Base-by-base conservation (phyloP, 2,113 vertebrate species). In the Epinephelus moara region DNA sequence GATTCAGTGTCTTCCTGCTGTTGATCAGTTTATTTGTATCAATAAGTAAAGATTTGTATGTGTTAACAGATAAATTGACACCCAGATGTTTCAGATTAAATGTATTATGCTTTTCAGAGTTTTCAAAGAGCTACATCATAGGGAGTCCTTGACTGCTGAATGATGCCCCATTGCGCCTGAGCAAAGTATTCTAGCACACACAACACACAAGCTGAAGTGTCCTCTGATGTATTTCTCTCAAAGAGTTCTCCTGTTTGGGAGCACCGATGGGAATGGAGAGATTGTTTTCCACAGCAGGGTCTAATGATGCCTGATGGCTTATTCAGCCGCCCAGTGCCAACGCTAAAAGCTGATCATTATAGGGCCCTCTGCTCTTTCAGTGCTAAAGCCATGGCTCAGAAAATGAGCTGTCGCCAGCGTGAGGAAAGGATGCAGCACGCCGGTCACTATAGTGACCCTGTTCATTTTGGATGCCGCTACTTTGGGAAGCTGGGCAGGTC, bases 331-430 rank as follows among this genome's bases (percentile, higher is more conserved):
- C 86, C 86, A 71, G 89, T 82, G 86, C 88, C 84, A 78, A 82
- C 69, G 50, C 95, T 96, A 95, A 96, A 95, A 96, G 94, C 94
- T 92, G 93, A 95, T 96, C 94, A 96, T 96, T 95, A 96, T 61
- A 84, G 85, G 81, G 80, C 87, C 85, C 92, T 91, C 89, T 87
- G 80, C 91, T 85, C 92, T 93, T 91, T 89, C 79, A 68, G 90
- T 75, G 85, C 86, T 86, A 78, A 88, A 91, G 91, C 90, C 57
- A 59, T 77, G 84, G 80, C 91, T 90, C 90, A 66, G 89, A 95
- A 95, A 96, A 96, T 95, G 93, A 96, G 94, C 93, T 94, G 94
- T 93, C 93, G 93, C 84, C 70, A 67, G 72, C 70, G 67, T 75
- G 85, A 93, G 89, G 85, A 93, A 89, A 82, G 85, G 86, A 85